Evolutionary conservation across 2,113 vertebrate species (phyloP).

Genomic region (Gobio gobio): DNA sequence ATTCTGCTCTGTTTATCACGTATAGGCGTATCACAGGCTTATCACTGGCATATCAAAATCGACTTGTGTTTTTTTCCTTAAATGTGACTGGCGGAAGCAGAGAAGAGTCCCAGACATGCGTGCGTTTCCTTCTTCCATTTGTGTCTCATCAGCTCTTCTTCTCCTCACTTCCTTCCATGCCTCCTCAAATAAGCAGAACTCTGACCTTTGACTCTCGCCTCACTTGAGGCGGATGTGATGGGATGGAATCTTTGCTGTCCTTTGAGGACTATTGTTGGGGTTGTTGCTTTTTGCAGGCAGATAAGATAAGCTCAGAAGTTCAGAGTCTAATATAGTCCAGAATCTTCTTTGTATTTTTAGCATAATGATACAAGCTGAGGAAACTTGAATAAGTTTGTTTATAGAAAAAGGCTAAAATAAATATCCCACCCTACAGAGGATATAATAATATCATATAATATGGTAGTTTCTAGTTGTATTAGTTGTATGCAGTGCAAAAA

Average conservation of each 20-base stretch:
- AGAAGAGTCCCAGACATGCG: constrained; percentile 60
- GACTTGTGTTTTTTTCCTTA: constrained; percentile 68
- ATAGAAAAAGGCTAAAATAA: too few species aligned
- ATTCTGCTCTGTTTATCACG: background rate
- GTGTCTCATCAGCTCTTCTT: constrained; percentile 59
- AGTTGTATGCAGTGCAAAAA: background rate
- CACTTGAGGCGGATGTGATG: constrained; percentile 66
- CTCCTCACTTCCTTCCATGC: constrained; percentile 71
- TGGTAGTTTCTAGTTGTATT: background rate
- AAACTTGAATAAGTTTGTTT: background rate
- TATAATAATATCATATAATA: background rate
- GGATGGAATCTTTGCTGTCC: constrained; percentile 57
- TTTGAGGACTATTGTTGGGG: constrained; percentile 66
- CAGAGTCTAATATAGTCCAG: constrained; percentile 11
- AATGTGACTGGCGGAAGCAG: constrained; percentile 56
- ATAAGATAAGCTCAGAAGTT: constrained; percentile 45
- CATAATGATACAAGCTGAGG: background rate
- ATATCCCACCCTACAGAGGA: too few species aligned
- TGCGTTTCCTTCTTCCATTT: constrained; percentile 72
- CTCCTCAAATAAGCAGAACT: constrained; percentile 68
- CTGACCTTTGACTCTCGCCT: constrained; percentile 68
- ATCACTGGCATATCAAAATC: background rate
- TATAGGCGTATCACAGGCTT: background rate
- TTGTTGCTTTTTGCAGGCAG: constrained; percentile 55
- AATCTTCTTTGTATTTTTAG: constrained; percentile 22